A percentile compares a stretch with the other conserved stretches of the same genome.
These are phyloP conservation scores for Passer montanus DNA, from an alignment of 2,113 vertebrate species.

Conservation along the genomic window DNA sequence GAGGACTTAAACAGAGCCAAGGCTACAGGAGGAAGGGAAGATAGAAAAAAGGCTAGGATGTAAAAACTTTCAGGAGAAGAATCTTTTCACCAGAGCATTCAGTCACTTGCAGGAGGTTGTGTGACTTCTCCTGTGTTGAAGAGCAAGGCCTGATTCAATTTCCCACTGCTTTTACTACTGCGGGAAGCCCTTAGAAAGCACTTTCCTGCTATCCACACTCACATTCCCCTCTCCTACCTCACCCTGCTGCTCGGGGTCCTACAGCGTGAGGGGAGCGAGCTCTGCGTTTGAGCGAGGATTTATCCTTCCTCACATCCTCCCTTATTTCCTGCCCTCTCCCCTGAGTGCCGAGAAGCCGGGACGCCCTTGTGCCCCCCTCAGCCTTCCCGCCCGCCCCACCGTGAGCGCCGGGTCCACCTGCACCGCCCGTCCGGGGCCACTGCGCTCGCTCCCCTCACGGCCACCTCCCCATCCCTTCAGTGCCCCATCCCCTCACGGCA, in stretches of 20 bases:
- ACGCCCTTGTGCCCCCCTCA: accelerated
- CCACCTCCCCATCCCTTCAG: neutral
- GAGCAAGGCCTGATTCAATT: neutral
- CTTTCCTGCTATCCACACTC: accelerated
- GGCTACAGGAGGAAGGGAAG: neutral
- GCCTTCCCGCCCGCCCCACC: accelerated
- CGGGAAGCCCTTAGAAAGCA: accelerated
- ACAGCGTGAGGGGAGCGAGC: accelerated
- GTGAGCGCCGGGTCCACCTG: neutral
- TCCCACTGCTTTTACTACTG: neutral
- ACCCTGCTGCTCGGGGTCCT: neutral
- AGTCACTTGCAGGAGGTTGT: neutral
- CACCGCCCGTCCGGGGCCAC: neutral
- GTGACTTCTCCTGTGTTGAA: neutral
- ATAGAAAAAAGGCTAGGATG: neutral
- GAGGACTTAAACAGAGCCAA: neutral
- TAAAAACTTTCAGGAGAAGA: neutral
- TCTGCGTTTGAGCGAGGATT: neutral
- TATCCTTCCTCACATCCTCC: neutral
- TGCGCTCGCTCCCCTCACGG: accelerated
- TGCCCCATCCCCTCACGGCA: no score
- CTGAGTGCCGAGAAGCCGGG: neutral
- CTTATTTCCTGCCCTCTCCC: neutral
- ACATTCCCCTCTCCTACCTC: neutral
- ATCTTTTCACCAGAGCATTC: accelerated